Base-by-base conservation (phyloP, 2,888 invertebrate genomes). In the Octonoba sinensis region DNA sequence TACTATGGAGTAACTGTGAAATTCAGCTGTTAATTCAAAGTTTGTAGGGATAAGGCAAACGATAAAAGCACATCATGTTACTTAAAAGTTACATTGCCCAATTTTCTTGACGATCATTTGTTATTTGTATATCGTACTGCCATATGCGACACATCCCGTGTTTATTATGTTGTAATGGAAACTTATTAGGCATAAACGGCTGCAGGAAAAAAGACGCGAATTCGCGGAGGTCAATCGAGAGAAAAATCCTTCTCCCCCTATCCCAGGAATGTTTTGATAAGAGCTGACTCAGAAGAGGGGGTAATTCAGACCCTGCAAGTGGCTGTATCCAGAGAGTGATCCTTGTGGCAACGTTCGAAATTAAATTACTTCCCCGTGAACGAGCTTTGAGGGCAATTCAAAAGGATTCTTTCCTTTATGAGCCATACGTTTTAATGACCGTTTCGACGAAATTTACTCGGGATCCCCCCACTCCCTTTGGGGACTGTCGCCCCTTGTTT, bases 231-330 rank as follows among this genome's bases (percentile, higher is more conserved):
- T 71, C 71, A 71, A 71, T 71, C 74, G 65, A 56, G 77, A 44
- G 51, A 64, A 46, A 59, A 36, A 36, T 36, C 36, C 36, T 36
- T 36, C 36, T 56, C 65, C 60, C 56, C 62, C 62, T 16, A 62
- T 36, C 22, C 20, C 72, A 79, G 72, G 79, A 79, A 79, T 79
- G 79, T 79, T 79, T 73, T 79, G 79, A 73, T 79, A 79, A 73
- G 66, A 36, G 72, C 66, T 79, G 79, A 79, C 51, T 79, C 79
- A 79, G 72, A 73, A n/a, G 79, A 46, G 72, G 36, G 69, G 54
- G 66, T 65, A 65, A 65, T 65, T 47, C 65, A 65, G 49, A 44
- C 65, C 65, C 16, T 20, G 24, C 46, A 65, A 65, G 65, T 65
- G 65, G 49, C 65, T 65, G 65, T 65, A 65, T 47, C 65, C 49